Conservation (phyloP, 2,113 vertebrate genomes). For the Craseonycteris thonglongyai region DNA sequence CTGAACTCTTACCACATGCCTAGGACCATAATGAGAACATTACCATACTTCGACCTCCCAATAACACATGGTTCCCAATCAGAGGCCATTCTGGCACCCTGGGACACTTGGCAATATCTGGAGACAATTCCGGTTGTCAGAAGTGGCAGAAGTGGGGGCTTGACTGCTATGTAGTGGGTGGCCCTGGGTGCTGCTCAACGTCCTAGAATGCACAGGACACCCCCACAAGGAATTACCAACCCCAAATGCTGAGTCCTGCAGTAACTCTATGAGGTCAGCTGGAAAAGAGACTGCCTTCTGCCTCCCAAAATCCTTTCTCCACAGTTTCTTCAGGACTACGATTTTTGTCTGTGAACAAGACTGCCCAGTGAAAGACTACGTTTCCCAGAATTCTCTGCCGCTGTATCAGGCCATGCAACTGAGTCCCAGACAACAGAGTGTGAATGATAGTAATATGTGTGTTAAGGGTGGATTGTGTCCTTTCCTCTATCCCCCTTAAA, state of each 20-base stretch:
- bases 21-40: background rate
- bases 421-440: background rate
- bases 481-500: background rate
- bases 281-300: background rate
- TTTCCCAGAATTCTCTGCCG: background rate
- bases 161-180: background rate
- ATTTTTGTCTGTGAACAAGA: background rate
- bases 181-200: background rate
- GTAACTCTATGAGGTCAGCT: background rate
- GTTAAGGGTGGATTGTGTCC: background rate
- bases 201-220: rapidly evolving
- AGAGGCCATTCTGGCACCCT: background rate
- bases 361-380: background rate
- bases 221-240: background rate
- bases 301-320: background rate
- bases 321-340: background rate
- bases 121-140: background rate
- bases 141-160: too few relatives aligned
- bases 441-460: background rate
- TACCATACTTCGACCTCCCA: background rate
- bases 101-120: background rate
- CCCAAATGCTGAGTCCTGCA: background rate
- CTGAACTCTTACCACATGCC: background rate
- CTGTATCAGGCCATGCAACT: background rate
- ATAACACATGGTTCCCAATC: background rate